Conservation (phyloP, 2,888 invertebrate species). For the Polia nebulosa region DNA sequence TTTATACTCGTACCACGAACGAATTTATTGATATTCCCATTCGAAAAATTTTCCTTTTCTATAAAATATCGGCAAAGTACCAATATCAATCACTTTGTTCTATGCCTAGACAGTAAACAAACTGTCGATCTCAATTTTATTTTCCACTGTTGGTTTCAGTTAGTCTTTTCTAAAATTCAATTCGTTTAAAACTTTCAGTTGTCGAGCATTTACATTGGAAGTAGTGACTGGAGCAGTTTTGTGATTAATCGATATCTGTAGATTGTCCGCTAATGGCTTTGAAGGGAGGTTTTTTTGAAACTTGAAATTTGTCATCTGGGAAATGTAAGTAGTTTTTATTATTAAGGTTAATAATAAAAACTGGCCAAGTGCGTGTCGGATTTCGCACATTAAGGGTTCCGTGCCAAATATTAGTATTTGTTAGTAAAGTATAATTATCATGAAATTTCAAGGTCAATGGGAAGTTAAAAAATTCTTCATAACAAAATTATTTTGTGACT, state of each 20-base stretch:
- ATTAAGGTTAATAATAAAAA: no score
- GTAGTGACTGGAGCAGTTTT: not conserved
- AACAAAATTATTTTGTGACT: no score
- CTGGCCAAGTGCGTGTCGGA: no score
- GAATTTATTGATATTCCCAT: no score
- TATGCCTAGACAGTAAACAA: not conserved
- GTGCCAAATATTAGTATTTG: no score
- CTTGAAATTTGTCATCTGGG: no score
- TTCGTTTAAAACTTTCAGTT: conserved; percentile 9
- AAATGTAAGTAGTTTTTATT: no score
- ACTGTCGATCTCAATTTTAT: not conserved
- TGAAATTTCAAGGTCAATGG: no score
- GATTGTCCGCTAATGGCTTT: not conserved
- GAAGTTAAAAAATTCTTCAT: no score
- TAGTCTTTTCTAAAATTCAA: conserved; percentile 9
- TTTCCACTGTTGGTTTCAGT: not conserved
- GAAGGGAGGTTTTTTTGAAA: not conserved
- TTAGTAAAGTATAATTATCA: no score
- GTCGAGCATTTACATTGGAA: not conserved
- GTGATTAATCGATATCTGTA: not conserved
- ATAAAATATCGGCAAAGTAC: not conserved
- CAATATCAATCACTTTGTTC: not conserved
- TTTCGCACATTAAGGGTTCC: no score
- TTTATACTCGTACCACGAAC: no score
- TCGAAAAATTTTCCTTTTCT: not conserved